Conservation (phyloP, 2,888 invertebrate species). For the Oscheius sp. region DNA sequence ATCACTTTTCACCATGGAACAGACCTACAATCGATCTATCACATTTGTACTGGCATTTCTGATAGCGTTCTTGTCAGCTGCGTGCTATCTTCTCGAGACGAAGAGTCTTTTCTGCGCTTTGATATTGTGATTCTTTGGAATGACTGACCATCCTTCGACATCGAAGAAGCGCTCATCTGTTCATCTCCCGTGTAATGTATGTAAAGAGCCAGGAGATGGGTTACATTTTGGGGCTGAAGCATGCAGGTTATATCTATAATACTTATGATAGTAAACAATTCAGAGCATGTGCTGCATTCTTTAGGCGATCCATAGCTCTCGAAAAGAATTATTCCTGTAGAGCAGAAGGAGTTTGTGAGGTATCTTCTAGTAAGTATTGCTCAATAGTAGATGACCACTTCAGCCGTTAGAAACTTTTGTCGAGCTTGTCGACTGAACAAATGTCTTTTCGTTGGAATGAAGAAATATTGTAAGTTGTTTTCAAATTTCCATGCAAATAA, state of each 20-base stretch:
- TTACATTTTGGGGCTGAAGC: conserved; percentile 23
- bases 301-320: conserved; percentile 3
- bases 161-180: no score
- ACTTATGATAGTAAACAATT: neutral
- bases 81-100: no score
- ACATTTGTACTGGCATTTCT: no score
- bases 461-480: no score
- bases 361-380: neutral
- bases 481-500: no score
- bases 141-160: no score
- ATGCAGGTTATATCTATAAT: conserved; percentile 1
- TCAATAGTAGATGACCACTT: neutral
- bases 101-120: no score
- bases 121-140: no score
- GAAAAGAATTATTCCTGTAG: conserved; percentile 6
- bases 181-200: conserved; percentile 9
- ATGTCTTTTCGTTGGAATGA: conserved; percentile 13
- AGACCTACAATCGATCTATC: no score
- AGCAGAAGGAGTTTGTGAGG: neutral
- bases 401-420: conserved; percentile 1
- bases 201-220: conserved; percentile 9
- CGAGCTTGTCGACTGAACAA: neutral
- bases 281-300: conserved; percentile 23
- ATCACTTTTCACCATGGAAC: no score
- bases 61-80: no score